Evolutionary conservation across 2,888 invertebrate genomes (phyloP).

Genomic region (Macrostomum cliftonense): DNA sequence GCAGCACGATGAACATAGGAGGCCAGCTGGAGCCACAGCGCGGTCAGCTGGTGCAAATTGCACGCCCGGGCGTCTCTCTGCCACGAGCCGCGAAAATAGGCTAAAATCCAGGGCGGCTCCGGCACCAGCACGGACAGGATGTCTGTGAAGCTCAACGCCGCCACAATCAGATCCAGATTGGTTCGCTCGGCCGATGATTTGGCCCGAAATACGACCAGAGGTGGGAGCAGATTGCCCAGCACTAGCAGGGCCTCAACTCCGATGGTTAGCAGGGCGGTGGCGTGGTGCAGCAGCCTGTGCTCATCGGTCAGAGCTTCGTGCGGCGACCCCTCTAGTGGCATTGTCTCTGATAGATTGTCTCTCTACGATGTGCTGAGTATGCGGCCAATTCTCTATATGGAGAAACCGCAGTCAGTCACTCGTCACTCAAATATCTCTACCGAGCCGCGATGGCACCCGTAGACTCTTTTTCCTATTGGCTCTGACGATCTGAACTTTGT

Average conservation of each 20-base stretch:
- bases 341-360: too few species aligned
- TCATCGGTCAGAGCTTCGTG: too few species aligned
- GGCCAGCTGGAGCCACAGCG: slow-evolving; percentile 1
- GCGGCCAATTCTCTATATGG: too few species aligned
- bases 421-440: too few species aligned
- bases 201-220: neutral
- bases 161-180: slow-evolving; percentile 4
- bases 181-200: neutral
- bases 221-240: slow-evolving; percentile 1
- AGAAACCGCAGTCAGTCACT: too few species aligned
- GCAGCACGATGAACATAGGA: slow-evolving; percentile 1
- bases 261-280: slow-evolving; percentile 1
- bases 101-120: slow-evolving; percentile 2
- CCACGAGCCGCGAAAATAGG: slow-evolving; percentile 1
- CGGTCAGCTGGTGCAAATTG: slow-evolving; percentile 1
- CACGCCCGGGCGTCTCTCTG: neutral
- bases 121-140: slow-evolving; percentile 6
- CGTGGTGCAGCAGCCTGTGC: neutral
- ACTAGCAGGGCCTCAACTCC: slow-evolving; percentile 2
- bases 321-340: too few species aligned
- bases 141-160: slow-evolving; percentile 1
- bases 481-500: too few species aligned
- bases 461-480: too few species aligned
- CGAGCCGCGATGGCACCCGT: too few species aligned
- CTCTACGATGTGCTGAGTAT: too few species aligned